Evolutionary conservation across 35 echinoderm and acorn worm species (phyloP).

Genomic region (Apostichopus californicus): DNA sequence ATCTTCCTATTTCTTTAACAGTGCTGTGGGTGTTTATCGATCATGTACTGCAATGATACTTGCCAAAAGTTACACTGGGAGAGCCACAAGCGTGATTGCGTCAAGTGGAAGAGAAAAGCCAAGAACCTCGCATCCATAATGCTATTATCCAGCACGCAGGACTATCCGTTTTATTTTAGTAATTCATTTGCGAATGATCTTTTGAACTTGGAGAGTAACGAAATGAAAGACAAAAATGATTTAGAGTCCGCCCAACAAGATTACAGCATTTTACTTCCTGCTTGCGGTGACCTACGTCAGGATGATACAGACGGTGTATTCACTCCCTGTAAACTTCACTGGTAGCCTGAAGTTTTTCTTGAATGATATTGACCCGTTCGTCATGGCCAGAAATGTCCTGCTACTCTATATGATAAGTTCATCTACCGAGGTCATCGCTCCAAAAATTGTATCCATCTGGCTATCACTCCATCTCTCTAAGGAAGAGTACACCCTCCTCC

Average conservation of each 20-base stretch:
- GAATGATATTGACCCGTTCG: conserved; percentile 66
- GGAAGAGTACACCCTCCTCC: conserved; percentile 43
- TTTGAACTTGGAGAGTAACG: conserved; percentile 46
- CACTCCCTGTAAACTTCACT: conserved; percentile 43
- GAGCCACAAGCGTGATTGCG: conserved; percentile 16
- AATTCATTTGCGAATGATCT: conserved; percentile 41
- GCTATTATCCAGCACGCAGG: not conserved
- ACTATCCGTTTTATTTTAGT: conserved; percentile 41
- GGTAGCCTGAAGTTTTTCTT: conserved; percentile 52
- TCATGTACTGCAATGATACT: conserved; percentile 26
- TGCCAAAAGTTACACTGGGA: conserved; percentile 32
- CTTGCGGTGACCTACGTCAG: conserved; percentile 73
- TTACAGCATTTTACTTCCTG: conserved; percentile 52
- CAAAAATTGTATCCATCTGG: conserved; percentile 45
- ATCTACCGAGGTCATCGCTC: not conserved
- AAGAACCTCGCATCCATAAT: not conserved
- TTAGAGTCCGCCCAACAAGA: not conserved
- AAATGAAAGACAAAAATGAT: not conserved
- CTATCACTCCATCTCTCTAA: conserved; percentile 47
- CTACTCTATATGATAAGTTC: conserved; percentile 64
- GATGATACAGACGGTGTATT: conserved; percentile 55
- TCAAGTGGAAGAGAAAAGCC: not conserved
- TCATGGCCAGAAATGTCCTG: conserved; percentile 74
- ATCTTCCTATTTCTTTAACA: not conserved
- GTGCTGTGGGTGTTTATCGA: conserved; percentile 43